Evolutionary conservation across 2,113 vertebrate genomes (phyloP).

Genomic region (Tonatia bakeri): DNA sequence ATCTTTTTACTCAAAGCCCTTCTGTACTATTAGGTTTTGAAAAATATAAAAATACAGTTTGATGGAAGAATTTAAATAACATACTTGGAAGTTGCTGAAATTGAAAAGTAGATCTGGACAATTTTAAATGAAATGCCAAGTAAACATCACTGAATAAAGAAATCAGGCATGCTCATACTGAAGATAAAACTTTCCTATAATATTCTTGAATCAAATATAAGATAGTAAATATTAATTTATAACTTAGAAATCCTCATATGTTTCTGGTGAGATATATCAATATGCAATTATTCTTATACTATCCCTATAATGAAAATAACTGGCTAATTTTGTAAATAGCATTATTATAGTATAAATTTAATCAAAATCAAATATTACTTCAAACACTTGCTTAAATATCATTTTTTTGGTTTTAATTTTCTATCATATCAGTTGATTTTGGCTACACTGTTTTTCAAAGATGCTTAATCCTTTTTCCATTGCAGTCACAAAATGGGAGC

Average conservation of each 20-base stretch:
- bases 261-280: slow-evolving; percentile 57
- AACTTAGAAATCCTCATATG: slow-evolving; percentile 56
- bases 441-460: neutral
- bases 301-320: slow-evolving; percentile 10
- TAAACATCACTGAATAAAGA: neutral
- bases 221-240: slow-evolving; percentile 15
- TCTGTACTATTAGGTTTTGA: neutral
- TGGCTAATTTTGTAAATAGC: neutral
- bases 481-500: neutral
- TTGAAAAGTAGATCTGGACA: neutral
- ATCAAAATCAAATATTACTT: neutral
- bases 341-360: neutral
- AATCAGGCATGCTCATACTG: slow-evolving; percentile 16
- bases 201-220: slow-evolving; percentile 59
- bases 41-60: neutral
- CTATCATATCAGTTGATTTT: neutral
- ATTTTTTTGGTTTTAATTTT: neutral
- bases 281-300: slow-evolving; percentile 47
- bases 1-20: neutral
- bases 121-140: neutral
- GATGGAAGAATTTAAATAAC: neutral
- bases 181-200: slow-evolving; percentile 22
- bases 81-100: neutral
- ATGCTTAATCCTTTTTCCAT: neutral
- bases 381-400: neutral